These are phyloP conservation scores for Ptilodon capucinus DNA, from an alignment of 2,888 invertebrate genomes.

Conservation along the genomic window DNA sequence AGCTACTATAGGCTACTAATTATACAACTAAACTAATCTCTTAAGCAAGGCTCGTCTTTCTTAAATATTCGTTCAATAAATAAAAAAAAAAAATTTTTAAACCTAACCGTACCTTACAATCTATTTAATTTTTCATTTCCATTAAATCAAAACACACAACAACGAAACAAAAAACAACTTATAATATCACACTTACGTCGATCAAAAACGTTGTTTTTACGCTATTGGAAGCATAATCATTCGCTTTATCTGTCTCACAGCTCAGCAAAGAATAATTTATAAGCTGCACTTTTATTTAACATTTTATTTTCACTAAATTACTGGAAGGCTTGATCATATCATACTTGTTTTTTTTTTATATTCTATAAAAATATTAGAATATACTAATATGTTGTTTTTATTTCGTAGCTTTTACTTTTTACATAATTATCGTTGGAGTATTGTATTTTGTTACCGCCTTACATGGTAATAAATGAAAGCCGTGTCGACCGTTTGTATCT, in stretches of 20 bases:
- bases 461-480: slow-evolving; percentile 51
- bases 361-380: slow-evolving; percentile 83
- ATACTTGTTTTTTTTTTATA: slow-evolving; percentile 68
- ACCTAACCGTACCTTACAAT: slow-evolving; percentile 64
- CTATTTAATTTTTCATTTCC: slow-evolving; percentile 57
- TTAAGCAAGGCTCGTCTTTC: slow-evolving; percentile 82
- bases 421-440: slow-evolving; percentile 74
- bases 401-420: slow-evolving; percentile 66
- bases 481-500: slow-evolving; percentile 41
- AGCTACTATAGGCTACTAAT: slow-evolving; percentile 62
- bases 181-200: slow-evolving; percentile 80
- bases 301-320: slow-evolving; percentile 74
- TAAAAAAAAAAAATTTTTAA: slow-evolving; percentile 62
- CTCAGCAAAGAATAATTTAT: slow-evolving; percentile 69
- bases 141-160: slow-evolving; percentile 81
- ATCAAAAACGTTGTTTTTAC: slow-evolving; percentile 58
- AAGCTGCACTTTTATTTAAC: slow-evolving; percentile 66
- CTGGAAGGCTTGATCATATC: slow-evolving; percentile 81
- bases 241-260: slow-evolving; percentile 67
- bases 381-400: slow-evolving; percentile 62
- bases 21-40: slow-evolving; percentile 74
- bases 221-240: slow-evolving; percentile 71
- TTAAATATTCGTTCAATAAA: slow-evolving; percentile 77
- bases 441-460: slow-evolving; percentile 65
- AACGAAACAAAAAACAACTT: slow-evolving; percentile 79